phyloP scores from a whole-genome alignment of 2,797 vertebrate species.

The Nyctibius grandis region DNA sequence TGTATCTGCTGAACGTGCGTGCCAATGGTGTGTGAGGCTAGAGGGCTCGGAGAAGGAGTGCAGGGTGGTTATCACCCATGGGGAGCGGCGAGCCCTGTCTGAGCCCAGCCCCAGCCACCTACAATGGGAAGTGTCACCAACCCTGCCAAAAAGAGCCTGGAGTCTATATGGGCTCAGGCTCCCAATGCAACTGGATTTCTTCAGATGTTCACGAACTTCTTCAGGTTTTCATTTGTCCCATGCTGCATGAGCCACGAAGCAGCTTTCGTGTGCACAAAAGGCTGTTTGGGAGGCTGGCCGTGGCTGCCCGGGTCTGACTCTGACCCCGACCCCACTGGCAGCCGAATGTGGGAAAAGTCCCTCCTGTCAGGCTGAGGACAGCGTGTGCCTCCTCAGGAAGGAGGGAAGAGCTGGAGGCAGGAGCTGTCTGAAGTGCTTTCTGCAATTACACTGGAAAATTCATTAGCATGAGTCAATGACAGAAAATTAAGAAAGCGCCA shows the following conservation, averaged over 20 bases:
- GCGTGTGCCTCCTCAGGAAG: background rate
- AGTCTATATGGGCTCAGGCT: fast-evolving
- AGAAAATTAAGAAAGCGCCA: background rate
- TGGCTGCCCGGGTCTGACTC: background rate
- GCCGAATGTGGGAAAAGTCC: background rate
- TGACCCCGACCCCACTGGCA: background rate
- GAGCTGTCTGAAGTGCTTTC: background rate
- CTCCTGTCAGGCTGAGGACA: background rate
- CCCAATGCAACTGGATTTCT: fast-evolving
- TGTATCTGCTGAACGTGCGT: background rate
- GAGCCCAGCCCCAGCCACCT: background rate
- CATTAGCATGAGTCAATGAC: background rate
- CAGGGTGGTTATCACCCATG: background rate
- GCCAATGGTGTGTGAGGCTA: background rate
- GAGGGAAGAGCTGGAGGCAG: background rate
- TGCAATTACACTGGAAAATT: background rate
- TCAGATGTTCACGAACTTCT: background rate
- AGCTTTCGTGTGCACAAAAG: fast-evolving
- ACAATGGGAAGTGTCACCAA: fast-evolving
- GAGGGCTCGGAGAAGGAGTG: background rate
- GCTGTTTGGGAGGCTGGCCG: fast-evolving
- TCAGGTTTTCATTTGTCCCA: background rate
- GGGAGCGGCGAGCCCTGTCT: background rate
- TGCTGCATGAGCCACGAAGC: background rate
- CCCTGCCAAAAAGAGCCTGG: fast-evolving